Evolutionary conservation across 2,888 invertebrate genomes (phyloP).

Genomic region (Chymomyza procnemis): DNA sequence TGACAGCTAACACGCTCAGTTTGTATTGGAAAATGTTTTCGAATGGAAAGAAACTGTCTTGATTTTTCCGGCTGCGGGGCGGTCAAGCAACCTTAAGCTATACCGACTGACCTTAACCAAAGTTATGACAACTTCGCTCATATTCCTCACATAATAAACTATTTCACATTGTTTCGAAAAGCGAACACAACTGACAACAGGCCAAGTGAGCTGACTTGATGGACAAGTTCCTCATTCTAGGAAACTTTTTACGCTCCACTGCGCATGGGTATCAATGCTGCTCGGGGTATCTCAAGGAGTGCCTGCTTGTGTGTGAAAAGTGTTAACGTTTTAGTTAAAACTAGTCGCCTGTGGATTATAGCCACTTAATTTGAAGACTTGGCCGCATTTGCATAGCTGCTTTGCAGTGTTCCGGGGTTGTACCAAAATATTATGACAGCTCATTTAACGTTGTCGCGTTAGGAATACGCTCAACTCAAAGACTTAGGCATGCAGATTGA

Average conservation of each 20-base stretch:
- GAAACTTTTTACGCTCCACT: constrained; percentile 44
- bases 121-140: neutral
- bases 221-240: neutral
- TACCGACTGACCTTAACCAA: neutral
- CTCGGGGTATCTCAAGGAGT: neutral
- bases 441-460: constrained; percentile 55
- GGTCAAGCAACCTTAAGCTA: neutral
- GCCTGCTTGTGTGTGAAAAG: constrained; percentile 17
- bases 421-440: constrained; percentile 59
- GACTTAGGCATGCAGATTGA: neutral
- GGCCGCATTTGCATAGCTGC: constrained; percentile 22
- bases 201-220: neutral
- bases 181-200: neutral
- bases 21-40: neutral
- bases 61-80: neutral
- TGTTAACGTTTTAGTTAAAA: constrained; percentile 50
- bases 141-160: constrained; percentile 47
- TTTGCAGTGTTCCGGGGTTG: neutral
- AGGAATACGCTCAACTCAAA: constrained; percentile 20
- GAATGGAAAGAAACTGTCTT: neutral
- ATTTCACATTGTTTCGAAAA: constrained; percentile 34
- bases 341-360: constrained; percentile 16
- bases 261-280: constrained; percentile 50
- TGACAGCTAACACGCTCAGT: constrained; percentile 24
- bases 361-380: neutral